Conservation (phyloP, 2,888 invertebrate genomes). For the Polyploca ridens region DNA sequence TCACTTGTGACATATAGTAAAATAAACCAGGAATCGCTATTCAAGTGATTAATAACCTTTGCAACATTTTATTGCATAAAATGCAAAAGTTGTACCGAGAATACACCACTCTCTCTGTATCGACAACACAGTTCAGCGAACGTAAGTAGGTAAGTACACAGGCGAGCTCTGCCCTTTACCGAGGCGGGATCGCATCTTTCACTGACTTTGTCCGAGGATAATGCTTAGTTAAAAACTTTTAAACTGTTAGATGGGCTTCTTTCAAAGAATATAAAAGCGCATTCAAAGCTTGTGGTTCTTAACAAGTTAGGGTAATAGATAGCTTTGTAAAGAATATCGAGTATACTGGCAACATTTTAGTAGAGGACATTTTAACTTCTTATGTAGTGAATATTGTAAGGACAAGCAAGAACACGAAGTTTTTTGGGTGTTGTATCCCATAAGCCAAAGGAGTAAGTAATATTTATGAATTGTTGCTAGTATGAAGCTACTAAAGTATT, state of each 20-base stretch:
- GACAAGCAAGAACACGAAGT: no score
- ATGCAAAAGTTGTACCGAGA: not conserved
- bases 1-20: no score
- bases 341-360: no score
- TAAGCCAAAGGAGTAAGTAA: no score
- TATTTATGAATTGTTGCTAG: no score
- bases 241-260: conserved; percentile 7
- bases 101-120: not conserved
- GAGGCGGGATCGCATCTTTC: conserved; percentile 1
- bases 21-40: no score
- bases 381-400: no score
- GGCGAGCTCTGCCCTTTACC: not conserved
- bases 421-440: no score
- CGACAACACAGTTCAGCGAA: not conserved
- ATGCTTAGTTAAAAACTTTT: conserved; percentile 1
- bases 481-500: no score
- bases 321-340: not conserved
- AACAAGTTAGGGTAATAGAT: not conserved
- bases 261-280: conserved; percentile 5
- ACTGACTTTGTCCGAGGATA: not conserved
- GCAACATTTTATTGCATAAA: not conserved
- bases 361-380: no score
- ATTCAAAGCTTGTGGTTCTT: conserved; percentile 4
- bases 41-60: no score
- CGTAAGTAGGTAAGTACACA: not conserved